Percentiles rank a stretch among this genome's conserved stretches.
These are phyloP conservation scores for Takifugu flavidus DNA, from an alignment of 2,113 vertebrate genomes.

Conservation along the genomic window DNA sequence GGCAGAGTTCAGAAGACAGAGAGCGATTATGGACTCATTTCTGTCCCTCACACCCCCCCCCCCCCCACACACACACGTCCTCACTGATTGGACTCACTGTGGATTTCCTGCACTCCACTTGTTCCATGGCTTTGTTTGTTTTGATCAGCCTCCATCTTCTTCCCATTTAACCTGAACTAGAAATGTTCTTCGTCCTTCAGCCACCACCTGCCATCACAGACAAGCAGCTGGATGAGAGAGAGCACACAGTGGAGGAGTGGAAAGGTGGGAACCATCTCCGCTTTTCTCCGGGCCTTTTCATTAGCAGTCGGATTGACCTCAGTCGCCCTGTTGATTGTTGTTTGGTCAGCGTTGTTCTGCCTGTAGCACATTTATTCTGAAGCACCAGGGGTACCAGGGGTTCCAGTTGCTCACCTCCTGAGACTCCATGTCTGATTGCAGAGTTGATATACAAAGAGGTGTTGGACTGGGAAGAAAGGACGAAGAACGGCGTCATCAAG, in stretches of 20 bases:
- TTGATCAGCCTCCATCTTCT: background rate
- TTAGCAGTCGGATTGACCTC: background rate
- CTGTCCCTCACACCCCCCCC: too few relatives aligned
- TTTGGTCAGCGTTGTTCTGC: constrained; percentile 6
- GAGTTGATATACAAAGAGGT: constrained; percentile 99
- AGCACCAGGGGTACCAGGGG: background rate
- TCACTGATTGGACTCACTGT: too few relatives aligned
- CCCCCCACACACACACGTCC: too few relatives aligned
- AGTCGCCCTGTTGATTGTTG: too few relatives aligned
- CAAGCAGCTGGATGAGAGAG: constrained; percentile 96
- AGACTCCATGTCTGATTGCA: constrained; percentile 48
- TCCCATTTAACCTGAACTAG: background rate
- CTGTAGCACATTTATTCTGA: constrained; percentile 25
- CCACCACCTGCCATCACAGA: constrained; percentile 95
- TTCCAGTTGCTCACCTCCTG: background rate
- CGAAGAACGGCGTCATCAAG: constrained; percentile 93
- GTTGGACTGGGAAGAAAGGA: constrained; percentile 94
- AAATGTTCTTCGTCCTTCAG: constrained; percentile 70
- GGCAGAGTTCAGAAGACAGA: too few relatives aligned
- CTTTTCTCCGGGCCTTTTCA: constrained; percentile 10
- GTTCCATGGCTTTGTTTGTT: too few relatives aligned
- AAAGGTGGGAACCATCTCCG: constrained; percentile 80
- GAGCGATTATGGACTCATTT: too few relatives aligned
- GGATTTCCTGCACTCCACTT: too few relatives aligned
- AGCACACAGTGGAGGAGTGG: constrained; percentile 98